Base-by-base conservation (phyloP, 2,888 invertebrate species). In the Agonum fuliginosum region DNA sequence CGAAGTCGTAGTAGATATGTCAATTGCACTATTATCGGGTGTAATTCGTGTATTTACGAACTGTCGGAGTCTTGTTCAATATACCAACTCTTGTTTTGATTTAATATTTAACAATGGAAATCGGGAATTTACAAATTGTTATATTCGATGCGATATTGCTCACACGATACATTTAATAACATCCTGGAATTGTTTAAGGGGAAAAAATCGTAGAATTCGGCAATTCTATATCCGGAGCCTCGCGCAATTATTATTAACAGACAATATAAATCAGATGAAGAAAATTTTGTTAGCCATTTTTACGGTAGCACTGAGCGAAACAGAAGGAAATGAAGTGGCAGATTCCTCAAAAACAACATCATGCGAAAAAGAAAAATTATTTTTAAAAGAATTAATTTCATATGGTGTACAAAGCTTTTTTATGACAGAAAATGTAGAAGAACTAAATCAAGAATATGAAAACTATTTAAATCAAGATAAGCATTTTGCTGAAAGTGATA, bases 71-170 rank as follows among this genome's bases (percentile, higher is more conserved):
- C n/a, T n/a, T n/a, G n/a, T n/a, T n/a, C n/a, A n/a, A n/a, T n/a
- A n/a, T n/a, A 54, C 70, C 30, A 41, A 41, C 27, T 51, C 65
- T 17, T 70, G 76, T 48, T 43, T 54, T 19, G 27, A 76, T 17
- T 69, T 76, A 24, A 14, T 69, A n/a, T 69, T 19, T 46, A 12
- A 69, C 20, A 43, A 54, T 14, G 46, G 58, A 22, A 22, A 65
- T 30, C 65, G 6, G 20, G 14, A 17, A 30, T 48, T 48, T 48
- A 48, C 46, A 48, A 48, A 48, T 48, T 48, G 17, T 14, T 58
- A 73, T 41, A 43, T 79, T 5, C 51, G 78, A 1, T 74, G 75
- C 51, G 78, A 79, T 75, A 73, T 79, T 17, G 79, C 78, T n/a
- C 78, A 76, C 54, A 48, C 75, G 17, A 73, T 79, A 30, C 62